These are phyloP conservation scores for Cyprinus carpio DNA, from an alignment of 2,113 vertebrate genomes.

Conservation along the genomic window DNA sequence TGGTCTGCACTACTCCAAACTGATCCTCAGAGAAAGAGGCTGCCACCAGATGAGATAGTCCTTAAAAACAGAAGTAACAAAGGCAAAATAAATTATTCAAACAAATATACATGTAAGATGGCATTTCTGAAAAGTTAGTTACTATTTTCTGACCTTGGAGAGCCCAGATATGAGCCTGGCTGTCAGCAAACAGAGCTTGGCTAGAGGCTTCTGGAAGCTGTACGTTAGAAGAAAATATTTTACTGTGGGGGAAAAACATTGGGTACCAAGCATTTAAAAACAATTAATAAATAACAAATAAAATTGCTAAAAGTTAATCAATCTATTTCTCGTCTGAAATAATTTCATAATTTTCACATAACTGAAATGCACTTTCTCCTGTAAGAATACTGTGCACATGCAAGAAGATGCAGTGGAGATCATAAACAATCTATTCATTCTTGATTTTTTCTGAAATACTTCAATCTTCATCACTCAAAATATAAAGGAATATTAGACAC, in stretches of 20 bases:
- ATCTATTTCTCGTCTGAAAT: too few species aligned
- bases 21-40: conserved; percentile 93
- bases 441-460: too few species aligned
- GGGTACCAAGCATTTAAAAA: background rate
- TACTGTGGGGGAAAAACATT: background rate
- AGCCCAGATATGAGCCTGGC: conserved; percentile 97
- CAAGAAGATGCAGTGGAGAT: too few species aligned
- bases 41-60: conserved; percentile 89
- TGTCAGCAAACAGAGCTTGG: conserved; percentile 91
- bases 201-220: conserved; percentile 96
- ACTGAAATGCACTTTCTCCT: too few species aligned
- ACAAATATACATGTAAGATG: background rate
- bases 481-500: too few species aligned
- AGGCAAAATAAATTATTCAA: background rate
- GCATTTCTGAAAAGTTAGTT: conserved; percentile 4
- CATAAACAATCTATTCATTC: too few species aligned
- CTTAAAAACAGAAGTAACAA: conserved; percentile 65
- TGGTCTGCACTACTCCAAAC: conserved; percentile 96
- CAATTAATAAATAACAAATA: too few species aligned
- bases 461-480: too few species aligned
- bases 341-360: too few species aligned
- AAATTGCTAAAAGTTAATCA: too few species aligned
- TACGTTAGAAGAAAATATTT: background rate
- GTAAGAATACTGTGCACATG: too few species aligned
- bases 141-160: conserved; percentile 85